Evolutionary conservation across 2,113 vertebrate genomes (phyloP).

Genomic region (Motacilla tschutschensis): DNA sequence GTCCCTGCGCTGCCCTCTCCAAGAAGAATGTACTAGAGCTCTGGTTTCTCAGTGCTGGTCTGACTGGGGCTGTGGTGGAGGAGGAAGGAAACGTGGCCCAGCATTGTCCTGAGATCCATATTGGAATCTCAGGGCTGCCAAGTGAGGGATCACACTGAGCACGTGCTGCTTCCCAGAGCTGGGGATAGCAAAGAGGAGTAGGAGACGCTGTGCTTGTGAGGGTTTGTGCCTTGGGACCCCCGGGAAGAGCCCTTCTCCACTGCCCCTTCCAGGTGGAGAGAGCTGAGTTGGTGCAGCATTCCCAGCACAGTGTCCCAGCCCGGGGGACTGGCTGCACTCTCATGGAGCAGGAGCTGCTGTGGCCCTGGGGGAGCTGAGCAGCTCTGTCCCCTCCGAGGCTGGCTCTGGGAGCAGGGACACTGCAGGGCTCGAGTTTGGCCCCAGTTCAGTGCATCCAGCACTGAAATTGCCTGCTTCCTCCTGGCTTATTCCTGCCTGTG

Average conservation of each 20-base stretch:
- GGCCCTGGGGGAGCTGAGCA: background rate
- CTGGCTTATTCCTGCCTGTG: background rate
- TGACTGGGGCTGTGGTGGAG: background rate
- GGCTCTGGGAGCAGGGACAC: background rate
- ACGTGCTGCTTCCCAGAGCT: constrained; percentile 37
- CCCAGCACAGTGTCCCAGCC: background rate
- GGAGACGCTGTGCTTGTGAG: background rate
- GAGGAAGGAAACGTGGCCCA: background rate
- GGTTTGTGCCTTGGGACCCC: background rate
- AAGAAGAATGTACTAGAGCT: constrained; percentile 21
- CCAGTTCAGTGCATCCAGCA: background rate
- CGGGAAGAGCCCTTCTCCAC: background rate
- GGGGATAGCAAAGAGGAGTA: background rate
- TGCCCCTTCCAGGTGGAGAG: background rate
- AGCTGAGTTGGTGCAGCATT: background rate
- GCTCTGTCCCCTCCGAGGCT: background rate
- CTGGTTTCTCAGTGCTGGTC: constrained; percentile 32
- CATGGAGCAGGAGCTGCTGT: background rate
- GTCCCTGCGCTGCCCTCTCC: constrained; percentile 13
- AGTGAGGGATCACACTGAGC: background rate
- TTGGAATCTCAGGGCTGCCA: background rate
- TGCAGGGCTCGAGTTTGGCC: background rate
- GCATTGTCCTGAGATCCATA: background rate
- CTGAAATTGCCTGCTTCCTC: background rate
- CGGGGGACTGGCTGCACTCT: fast-evolving